phyloP scores from a whole-genome alignment of 2,888 invertebrate species.

The Strigamia maritima region DNA sequence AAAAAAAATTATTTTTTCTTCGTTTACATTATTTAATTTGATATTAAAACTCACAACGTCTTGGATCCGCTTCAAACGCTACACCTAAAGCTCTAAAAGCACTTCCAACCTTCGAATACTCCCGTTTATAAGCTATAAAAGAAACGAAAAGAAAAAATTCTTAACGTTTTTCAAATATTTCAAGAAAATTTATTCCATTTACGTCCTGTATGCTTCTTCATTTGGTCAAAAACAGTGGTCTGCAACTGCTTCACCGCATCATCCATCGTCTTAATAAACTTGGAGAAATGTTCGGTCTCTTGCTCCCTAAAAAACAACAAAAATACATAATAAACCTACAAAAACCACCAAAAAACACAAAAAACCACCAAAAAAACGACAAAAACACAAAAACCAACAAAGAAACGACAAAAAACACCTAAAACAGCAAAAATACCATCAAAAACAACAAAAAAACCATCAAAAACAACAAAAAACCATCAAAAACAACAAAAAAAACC shows the following conservation, averaged over 20 bases:
- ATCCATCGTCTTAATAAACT: slow-evolving; percentile 81
- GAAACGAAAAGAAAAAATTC: no score
- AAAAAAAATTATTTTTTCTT: no score
- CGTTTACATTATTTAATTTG: no score
- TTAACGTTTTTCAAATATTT: no score
- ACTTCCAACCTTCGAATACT: slow-evolving; percentile 85
- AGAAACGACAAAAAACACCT: slow-evolving; percentile 36
- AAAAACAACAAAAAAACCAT: slow-evolving; percentile 23
- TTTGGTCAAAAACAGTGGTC: slow-evolving; percentile 75
- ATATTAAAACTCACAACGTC: slow-evolving; percentile 51
- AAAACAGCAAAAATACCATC: slow-evolving; percentile 11
- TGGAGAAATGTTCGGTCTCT: slow-evolving; percentile 76
- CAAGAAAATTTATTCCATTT: slow-evolving; percentile 45
- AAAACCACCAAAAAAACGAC: not conserved
- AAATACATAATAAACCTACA: not conserved
- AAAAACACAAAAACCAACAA: not conserved
- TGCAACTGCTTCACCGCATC: slow-evolving; percentile 78
- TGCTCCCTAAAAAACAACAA: slow-evolving; percentile 62
- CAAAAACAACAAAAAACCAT: not conserved
- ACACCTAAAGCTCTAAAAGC: slow-evolving; percentile 79
- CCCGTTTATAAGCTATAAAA: slow-evolving; percentile 69
- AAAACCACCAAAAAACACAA: not conserved
- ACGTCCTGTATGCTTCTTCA: slow-evolving; percentile 77
- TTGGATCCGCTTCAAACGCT: slow-evolving; percentile 74
- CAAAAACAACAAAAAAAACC: slow-evolving; percentile 33